Evolutionary conservation across 2,888 invertebrate genomes (phyloP).

Genomic region (Caenorhabditis wallacei): DNA sequence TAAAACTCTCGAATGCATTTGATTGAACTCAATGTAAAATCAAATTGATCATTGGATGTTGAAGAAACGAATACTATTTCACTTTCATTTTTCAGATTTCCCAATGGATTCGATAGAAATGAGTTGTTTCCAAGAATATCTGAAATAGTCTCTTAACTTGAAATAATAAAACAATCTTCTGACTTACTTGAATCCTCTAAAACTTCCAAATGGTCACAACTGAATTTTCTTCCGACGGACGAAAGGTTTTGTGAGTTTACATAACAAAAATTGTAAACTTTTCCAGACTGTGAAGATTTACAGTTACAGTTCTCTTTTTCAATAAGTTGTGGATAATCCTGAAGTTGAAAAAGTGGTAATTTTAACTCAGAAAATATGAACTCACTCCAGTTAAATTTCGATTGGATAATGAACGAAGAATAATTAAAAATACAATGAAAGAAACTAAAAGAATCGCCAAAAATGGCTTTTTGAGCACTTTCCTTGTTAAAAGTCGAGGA

Average conservation of each 20-base stretch:
- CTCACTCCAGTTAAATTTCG: background rate
- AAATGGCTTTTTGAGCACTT: conserved; percentile 1
- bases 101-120: background rate
- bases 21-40: conserved; percentile 3
- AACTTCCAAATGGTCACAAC: conserved; percentile 7
- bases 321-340: background rate
- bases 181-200: conserved; percentile 19
- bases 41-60: conserved; percentile 30
- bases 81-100: background rate
- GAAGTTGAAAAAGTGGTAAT: background rate
- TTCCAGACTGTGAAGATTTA: conserved; percentile 2
- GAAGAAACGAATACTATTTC: conserved; percentile 23
- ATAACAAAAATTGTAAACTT: conserved; percentile 30
- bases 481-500: conserved; percentile 9
- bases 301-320: background rate
- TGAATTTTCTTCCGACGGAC: conserved; percentile 21
- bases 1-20: conserved; percentile 38
- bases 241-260: conserved; percentile 13
- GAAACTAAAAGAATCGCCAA: background rate
- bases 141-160: background rate
- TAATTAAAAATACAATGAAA: background rate
- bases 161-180: background rate
- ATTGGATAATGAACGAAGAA: background rate
- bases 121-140: background rate
- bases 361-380: background rate